Conservation (phyloP, 2,113 vertebrate species). For the Coracopsis vasa region DNA sequence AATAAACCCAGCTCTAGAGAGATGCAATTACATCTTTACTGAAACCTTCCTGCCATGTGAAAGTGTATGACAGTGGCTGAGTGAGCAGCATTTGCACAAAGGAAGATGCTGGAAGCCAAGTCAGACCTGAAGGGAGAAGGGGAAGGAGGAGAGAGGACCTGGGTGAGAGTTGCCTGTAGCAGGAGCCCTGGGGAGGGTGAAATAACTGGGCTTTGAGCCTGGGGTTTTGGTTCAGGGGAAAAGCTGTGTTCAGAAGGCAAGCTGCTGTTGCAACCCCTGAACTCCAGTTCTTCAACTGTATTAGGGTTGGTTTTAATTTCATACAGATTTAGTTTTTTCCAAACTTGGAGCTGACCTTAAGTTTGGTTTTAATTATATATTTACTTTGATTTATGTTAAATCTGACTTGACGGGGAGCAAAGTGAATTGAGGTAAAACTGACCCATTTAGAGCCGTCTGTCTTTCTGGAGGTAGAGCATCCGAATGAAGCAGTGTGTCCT, state of each 20-base stretch:
- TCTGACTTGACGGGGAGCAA: neutral
- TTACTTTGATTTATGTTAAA: neutral
- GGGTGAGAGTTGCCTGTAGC: neutral
- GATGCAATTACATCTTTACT: neutral
- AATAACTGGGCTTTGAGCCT: neutral
- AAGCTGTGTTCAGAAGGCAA: neutral
- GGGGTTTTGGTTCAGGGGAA: neutral
- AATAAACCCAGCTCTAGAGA: neutral
- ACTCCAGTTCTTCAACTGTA: neutral
- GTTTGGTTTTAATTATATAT: slow-evolving; percentile 22
- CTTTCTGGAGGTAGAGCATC: slow-evolving; percentile 2
- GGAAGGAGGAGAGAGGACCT: neutral
- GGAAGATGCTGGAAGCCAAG: neutral
- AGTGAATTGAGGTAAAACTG: slow-evolving; percentile 39
- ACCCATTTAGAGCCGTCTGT: neutral
- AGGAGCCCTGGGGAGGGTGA: neutral
- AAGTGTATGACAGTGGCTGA: neutral
- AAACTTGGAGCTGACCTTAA: neutral
- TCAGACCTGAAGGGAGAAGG: neutral
- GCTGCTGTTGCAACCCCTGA: neutral
- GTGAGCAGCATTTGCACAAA: neutral
- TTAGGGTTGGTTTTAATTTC: neutral
- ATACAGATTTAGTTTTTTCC: neutral
- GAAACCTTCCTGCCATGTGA: neutral
- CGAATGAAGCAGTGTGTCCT: slow-evolving; percentile 24